These are phyloP conservation scores for Cydia fagiglandana DNA, from an alignment of 1,140 invertebrate genomes.

Conservation along the genomic window DNA sequence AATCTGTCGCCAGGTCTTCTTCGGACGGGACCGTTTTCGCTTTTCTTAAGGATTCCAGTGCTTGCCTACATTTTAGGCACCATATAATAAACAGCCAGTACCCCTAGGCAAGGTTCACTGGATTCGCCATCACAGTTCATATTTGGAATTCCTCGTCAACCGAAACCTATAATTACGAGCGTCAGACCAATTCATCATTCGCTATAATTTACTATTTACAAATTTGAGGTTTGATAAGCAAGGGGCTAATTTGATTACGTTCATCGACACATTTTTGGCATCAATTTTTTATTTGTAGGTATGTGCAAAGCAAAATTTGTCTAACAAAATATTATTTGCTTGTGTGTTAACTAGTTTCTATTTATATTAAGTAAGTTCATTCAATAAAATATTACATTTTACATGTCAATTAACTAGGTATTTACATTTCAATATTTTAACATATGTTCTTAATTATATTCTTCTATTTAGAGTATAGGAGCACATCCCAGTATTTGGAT, in stretches of 20 bases:
- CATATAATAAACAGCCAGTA: neutral
- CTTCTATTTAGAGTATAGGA: too few species aligned
- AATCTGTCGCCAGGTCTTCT: too few species aligned
- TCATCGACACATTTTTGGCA: constrained; percentile 1
- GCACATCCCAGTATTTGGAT: too few species aligned
- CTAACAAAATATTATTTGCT: too few species aligned
- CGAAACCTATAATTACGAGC: neutral
- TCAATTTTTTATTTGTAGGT: neutral
- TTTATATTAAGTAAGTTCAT: too few species aligned
- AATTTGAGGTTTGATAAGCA: neutral
- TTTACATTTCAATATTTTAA: too few species aligned
- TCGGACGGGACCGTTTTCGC: too few species aligned
- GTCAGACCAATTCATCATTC: constrained; percentile 13
- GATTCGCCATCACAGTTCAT: neutral
- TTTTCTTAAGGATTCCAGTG: too few species aligned
- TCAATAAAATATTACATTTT: too few species aligned
- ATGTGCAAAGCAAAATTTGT: too few species aligned
- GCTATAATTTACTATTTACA: constrained; percentile 4
- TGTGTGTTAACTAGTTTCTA: neutral
- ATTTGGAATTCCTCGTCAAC: neutral
- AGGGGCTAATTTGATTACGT: neutral
- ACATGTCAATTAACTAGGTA: too few species aligned
- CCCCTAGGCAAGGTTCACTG: constrained; percentile 11
- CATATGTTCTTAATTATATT: too few species aligned
- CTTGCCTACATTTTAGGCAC: neutral